Conservation (phyloP, 92 coral and sea anemone species). For the Epizoanthus scotinus region DNA sequence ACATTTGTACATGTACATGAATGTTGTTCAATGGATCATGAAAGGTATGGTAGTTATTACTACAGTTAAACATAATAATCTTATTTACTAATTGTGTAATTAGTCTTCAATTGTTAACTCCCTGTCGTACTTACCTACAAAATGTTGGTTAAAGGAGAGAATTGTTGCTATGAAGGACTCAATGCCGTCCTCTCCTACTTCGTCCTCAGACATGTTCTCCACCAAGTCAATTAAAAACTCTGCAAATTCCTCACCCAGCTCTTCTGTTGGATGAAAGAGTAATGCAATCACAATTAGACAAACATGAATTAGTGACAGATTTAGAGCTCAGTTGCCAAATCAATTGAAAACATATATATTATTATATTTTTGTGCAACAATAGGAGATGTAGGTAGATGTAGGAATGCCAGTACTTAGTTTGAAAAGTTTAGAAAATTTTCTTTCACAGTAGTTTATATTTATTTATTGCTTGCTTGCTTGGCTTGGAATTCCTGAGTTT, state of each 20-base stretch:
- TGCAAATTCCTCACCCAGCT: conserved; percentile 71
- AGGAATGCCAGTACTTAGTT: background rate
- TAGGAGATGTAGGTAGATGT: background rate
- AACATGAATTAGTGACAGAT: background rate
- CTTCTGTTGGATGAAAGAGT: conserved; percentile 55
- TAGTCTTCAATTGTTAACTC: too few species aligned
- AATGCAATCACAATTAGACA: background rate
- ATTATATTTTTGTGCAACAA: too few species aligned
- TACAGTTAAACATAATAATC: too few species aligned
- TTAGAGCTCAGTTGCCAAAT: background rate
- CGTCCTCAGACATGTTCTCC: conserved; percentile 76
- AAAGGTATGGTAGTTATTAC: too few species aligned
- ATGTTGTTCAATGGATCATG: too few species aligned
- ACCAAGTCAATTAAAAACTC: conserved; percentile 63
- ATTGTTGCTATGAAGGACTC: conserved; percentile 76
- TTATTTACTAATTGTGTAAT: too few species aligned
- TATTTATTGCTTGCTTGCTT: too few species aligned
- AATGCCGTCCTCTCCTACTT: conserved; percentile 70
- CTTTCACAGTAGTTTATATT: background rate
- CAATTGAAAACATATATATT: too few species aligned
- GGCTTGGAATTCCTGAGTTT: too few species aligned
- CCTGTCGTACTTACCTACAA: conserved; percentile 61
- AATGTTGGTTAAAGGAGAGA: conserved; percentile 92
- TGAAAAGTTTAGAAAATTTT: too few species aligned
- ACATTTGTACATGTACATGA: too few species aligned